Percentiles rank a stretch among this genome's conserved stretches.
Evolutionary conservation across 2,113 vertebrate species (phyloP).

Genomic region (Larimichthys crocea): DNA sequence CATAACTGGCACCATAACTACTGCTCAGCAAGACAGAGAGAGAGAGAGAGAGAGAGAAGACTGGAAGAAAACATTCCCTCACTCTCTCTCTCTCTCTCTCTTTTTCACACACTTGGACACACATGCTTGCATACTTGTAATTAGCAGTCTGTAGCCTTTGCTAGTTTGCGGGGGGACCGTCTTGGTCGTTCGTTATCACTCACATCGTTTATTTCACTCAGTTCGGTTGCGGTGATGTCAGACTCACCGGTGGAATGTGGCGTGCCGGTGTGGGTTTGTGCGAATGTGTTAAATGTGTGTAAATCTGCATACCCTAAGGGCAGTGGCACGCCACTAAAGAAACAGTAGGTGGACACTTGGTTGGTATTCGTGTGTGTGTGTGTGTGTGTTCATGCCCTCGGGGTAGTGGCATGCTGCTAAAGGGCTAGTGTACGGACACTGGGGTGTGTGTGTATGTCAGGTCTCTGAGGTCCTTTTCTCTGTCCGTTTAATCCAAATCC

Average conservation of each 20-base stretch:
- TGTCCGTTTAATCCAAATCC: constrained; percentile 72
- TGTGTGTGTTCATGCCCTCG: constrained; percentile 62
- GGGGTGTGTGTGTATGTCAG: constrained; percentile 72
- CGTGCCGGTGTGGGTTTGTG: constrained; percentile 39
- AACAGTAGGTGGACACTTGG: constrained; percentile 71
- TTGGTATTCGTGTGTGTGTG: constrained; percentile 50
- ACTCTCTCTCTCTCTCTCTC: constrained; percentile 57
- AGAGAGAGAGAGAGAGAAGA: constrained; percentile 31
- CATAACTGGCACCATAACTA: constrained; percentile 80
- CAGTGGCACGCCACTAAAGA: constrained; percentile 73
- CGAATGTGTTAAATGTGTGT: constrained; percentile 28
- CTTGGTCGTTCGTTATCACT: constrained; percentile 52
- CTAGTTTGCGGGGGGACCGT: constrained; percentile 46
- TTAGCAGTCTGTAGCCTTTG: constrained; percentile 68
- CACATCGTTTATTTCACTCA: constrained; percentile 43
- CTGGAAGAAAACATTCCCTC: constrained; percentile 66
- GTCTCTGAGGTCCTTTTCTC: constrained; percentile 72
- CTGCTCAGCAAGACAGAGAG: constrained; percentile 73
- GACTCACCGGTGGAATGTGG: constrained; percentile 66
- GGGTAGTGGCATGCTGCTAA: constrained; percentile 78
- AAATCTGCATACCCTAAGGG: constrained; percentile 61
- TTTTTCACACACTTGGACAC: constrained; percentile 64
- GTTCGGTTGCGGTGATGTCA: constrained; percentile 57
- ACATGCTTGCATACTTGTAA: constrained; percentile 70
- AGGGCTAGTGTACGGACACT: constrained; percentile 66